Base-by-base conservation (phyloP, 2,888 invertebrate species). In the Dynastes grantii region DNA sequence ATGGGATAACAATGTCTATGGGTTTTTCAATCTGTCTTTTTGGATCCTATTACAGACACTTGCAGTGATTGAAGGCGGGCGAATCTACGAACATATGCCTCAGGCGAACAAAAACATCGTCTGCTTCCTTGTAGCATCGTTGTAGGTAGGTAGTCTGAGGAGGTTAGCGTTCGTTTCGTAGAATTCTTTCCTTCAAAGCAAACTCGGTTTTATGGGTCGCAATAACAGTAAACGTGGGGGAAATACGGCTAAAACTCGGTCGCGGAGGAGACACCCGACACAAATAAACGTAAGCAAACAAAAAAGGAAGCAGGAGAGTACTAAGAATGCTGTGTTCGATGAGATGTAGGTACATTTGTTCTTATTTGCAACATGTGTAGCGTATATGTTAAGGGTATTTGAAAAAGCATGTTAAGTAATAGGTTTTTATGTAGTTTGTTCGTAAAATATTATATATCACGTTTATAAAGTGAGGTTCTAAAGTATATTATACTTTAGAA, bases 161-260 rank as follows among this genome's bases (percentile, higher is more conserved):
- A 29, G 16, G 71, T 78, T 32, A 22, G 22, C 71, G 71, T 63
- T 51, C 71, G 71, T 64, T 73, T 51, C 64, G 53, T 65, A 53
- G 64, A 64, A 64, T 78, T 73, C 64, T 73, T 73, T 73, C 45
- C 11, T 63, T 73, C 78, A 78, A 64, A 78, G 71, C 73, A 63
- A 78, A 78, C 78, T 78, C 78, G 64, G 73, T 73, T 78, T 78
- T 78, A 78, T 64, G 78, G 51, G 73, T 65, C 51, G 71, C 73
- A 78, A 78, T 78, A 71, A 71, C 78, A 64, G 71, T 53, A 73
- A 78, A 71, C 78, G 40, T 73, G 58, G 37, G 16, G 40, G 58
- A 73, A 55, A 73, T 22, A 58, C 27, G 53, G 11, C 45, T 51
- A 58, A 58, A 73, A 58, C 73, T 73, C 58, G 73, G 40, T 73